Conservation (phyloP, 2,888 invertebrate genomes). For the Meandrusa payeni region DNA sequence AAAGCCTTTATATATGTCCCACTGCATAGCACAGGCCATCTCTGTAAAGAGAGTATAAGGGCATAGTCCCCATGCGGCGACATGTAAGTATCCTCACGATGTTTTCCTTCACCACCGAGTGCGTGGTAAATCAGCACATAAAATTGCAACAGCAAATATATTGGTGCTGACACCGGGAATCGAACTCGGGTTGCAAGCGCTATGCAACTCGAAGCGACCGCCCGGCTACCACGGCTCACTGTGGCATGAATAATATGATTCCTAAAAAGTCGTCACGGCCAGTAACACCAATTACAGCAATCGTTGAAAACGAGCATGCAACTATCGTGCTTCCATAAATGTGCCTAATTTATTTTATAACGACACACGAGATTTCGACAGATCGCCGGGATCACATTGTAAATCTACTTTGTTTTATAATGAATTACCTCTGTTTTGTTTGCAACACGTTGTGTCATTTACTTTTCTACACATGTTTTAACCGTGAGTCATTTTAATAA, state of each 20-base stretch:
- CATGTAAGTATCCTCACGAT: too few species aligned
- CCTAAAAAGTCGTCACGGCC: constrained; percentile 23
- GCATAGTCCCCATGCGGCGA: too few species aligned
- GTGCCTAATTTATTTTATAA: constrained; percentile 24
- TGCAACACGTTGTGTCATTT: neutral
- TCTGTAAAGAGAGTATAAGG: too few species aligned
- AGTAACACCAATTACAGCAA: constrained; percentile 21
- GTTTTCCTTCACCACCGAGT: too few species aligned
- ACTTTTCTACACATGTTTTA: neutral
- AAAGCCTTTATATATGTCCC: too few species aligned
- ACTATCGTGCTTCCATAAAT: constrained; percentile 24
- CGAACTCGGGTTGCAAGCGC: too few species aligned
- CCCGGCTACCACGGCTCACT: too few species aligned
- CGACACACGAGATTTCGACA: constrained; percentile 18
- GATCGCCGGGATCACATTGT: constrained; percentile 2
- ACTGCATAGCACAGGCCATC: too few species aligned
- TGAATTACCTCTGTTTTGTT: neutral
- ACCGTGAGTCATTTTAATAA: constrained; percentile 4
- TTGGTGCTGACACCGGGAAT: too few species aligned
- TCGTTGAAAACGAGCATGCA: constrained; percentile 22
- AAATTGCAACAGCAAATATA: too few species aligned
- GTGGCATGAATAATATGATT: constrained; percentile 15
- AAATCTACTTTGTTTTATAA: constrained; percentile 8
- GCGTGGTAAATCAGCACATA: too few species aligned
- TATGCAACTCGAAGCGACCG: too few species aligned